Conservation (phyloP, 1,140 invertebrate genomes). For the Drosophila nasuta region DNA sequence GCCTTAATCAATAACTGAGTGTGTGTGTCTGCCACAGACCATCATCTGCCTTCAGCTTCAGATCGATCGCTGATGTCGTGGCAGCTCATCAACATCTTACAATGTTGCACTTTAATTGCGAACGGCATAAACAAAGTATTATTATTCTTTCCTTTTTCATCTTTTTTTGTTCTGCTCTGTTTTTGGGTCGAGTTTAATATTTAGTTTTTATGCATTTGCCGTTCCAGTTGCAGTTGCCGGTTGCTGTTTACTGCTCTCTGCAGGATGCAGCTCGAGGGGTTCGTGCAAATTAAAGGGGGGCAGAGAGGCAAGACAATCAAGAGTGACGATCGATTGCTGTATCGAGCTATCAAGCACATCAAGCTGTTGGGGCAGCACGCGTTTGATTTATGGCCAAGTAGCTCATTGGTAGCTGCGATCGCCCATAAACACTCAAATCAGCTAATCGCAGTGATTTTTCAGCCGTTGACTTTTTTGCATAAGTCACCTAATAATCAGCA, state of each 20-base stretch:
- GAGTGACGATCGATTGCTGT: conserved; percentile 24
- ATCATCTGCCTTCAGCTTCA: conserved; percentile 10
- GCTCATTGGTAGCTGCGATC: conserved; percentile 40
- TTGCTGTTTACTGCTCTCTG: conserved; percentile 9
- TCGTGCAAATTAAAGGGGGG: not conserved
- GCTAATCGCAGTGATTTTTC: conserved; percentile 75
- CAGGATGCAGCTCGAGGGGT: conserved; percentile 13
- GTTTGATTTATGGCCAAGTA: conserved; percentile 58
- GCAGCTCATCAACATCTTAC: conserved; percentile 74
- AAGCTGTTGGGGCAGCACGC: conserved; percentile 38
- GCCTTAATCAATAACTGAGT: conserved; percentile 79
- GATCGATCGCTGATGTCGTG: conserved; percentile 53
- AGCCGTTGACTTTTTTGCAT: conserved; percentile 55
- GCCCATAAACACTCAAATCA: conserved; percentile 59
- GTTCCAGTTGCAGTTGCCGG: not conserved
- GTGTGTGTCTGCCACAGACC: conserved; percentile 22
- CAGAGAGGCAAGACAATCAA: not conserved
- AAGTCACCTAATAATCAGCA: conserved; percentile 80
- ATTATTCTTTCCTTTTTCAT: conserved; percentile 35
- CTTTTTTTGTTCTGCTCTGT: not conserved
- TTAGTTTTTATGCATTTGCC: conserved; percentile 17
- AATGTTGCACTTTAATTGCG: conserved; percentile 74
- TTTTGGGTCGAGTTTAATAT: conserved; percentile 22
- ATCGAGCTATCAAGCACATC: not conserved
- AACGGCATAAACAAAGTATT: conserved; percentile 46